Percentiles rank a stretch among this genome's conserved stretches.
Evolutionary conservation across 2,888 invertebrate genomes (phyloP).

Genomic region (Troglohyphantes excavatus): DNA sequence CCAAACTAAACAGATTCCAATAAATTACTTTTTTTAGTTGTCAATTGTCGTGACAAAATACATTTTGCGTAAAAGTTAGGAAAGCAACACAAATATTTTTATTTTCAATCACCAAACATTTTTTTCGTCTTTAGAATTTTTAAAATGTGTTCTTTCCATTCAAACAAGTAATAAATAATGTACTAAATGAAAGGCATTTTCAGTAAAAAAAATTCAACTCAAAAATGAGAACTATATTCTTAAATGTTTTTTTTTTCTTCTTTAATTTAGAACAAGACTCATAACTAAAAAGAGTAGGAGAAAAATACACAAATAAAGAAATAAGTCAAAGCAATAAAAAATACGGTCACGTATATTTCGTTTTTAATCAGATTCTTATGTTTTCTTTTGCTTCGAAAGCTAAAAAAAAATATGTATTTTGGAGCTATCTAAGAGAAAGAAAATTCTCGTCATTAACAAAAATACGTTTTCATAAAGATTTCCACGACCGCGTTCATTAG

Average conservation of each 20-base stretch:
- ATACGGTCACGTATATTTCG: conserved; percentile 56
- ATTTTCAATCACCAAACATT: conserved; percentile 40
- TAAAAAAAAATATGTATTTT: conserved; percentile 57
- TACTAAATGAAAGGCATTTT: conserved; percentile 66
- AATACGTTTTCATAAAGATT: conserved; percentile 74
- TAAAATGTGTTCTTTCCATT: conserved; percentile 21
- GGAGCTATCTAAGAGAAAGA: conserved; percentile 2
- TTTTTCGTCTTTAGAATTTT: conserved; percentile 13
- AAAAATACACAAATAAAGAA: conserved; percentile 71
- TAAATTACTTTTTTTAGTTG: conserved; percentile 15
- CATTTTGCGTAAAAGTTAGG: conserved; percentile 50
- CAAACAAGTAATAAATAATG: conserved; percentile 58
- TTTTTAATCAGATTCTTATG: conserved; percentile 76
- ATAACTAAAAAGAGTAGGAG: conserved; percentile 48
- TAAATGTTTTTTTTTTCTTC: conserved; percentile 38
- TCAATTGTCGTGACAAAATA: conserved; percentile 49
- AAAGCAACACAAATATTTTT: conserved; percentile 25
- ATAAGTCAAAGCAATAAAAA: conserved; percentile 35
- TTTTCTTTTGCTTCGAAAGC: conserved; percentile 55
- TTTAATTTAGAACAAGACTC: conserved; percentile 53
- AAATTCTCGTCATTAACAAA: conserved; percentile 76
- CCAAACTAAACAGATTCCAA: background rate
- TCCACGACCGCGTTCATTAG: conserved; percentile 67
- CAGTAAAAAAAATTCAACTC: conserved; percentile 19
- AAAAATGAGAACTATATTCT: conserved; percentile 66